A percentile compares a stretch with the other conserved stretches of the same genome.
Conservation (phyloP, 2,113 vertebrate genomes). For the Oxyruncus cristatus region DNA sequence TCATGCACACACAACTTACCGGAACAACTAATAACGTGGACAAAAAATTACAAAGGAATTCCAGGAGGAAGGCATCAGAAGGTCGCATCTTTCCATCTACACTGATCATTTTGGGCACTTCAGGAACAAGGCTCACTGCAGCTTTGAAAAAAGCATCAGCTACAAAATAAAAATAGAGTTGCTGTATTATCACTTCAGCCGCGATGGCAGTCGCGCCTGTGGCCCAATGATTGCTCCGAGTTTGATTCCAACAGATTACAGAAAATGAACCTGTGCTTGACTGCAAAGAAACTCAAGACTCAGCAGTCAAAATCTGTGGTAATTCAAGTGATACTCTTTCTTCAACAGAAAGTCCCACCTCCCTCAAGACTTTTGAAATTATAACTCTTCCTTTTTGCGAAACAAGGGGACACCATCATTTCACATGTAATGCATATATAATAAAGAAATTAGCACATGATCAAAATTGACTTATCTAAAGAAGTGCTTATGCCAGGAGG, state of each 20-base stretch:
- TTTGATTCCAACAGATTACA: background rate
- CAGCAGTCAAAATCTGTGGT: background rate
- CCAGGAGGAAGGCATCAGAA: slow-evolving; percentile 88
- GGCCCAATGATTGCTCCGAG: background rate
- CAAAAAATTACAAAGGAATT: slow-evolving; percentile 94
- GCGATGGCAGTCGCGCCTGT: background rate
- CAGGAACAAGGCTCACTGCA: slow-evolving; percentile 87
- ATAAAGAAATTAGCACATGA: background rate
- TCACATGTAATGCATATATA: background rate
- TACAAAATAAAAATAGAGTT: slow-evolving; percentile 55
- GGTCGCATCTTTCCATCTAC: slow-evolving; percentile 91
- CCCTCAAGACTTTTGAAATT: background rate
- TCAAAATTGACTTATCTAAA: background rate
- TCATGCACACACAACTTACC: slow-evolving; percentile 69
- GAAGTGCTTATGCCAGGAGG: background rate
- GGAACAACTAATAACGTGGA: slow-evolving; percentile 90
- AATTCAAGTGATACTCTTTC: background rate
- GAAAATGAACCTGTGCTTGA: background rate
- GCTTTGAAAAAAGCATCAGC: slow-evolving; percentile 96
- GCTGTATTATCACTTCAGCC: background rate
- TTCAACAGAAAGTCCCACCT: background rate
- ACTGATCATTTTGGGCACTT: slow-evolving; percentile 90
- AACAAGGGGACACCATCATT: background rate
- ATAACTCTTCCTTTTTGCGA: background rate
- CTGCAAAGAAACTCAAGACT: background rate